phyloP scores from a whole-genome alignment of 2,113 vertebrate genomes.

The Sorex araneus region DNA sequence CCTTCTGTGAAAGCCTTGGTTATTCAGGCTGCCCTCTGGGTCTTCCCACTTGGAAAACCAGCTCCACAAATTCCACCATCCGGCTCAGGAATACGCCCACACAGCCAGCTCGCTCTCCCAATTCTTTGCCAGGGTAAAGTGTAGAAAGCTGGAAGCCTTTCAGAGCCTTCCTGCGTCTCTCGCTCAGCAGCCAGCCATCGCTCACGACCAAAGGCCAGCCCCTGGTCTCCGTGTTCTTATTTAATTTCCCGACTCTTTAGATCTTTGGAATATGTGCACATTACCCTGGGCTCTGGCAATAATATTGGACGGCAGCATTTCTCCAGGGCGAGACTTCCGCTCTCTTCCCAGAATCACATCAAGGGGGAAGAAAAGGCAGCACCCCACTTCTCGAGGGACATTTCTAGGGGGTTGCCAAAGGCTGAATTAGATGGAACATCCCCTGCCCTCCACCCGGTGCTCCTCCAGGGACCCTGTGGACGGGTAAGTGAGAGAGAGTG shows the following conservation, averaged over 20 bases:
- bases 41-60: slow-evolving; percentile 54
- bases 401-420: background rate
- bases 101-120: background rate
- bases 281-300: background rate
- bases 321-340: background rate
- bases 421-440: background rate
- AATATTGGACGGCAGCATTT: background rate
- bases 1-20: slow-evolving; percentile 1
- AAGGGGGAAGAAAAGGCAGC: background rate
- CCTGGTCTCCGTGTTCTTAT: background rate
- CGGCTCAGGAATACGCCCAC: background rate
- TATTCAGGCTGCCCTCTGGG: slow-evolving; percentile 24
- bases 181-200: background rate
- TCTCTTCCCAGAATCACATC: background rate
- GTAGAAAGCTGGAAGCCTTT: background rate
- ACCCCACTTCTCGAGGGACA: background rate
- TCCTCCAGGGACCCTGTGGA: slow-evolving; percentile 26
- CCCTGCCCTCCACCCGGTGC: background rate
- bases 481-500: background rate
- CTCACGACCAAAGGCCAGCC: background rate
- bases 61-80: slow-evolving; percentile 2
- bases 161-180: background rate
- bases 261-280: background rate
- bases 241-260: background rate
- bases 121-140: background rate